Conservation (phyloP, 92 coral and sea anemone species). For the Zoanthus sansibaricus region DNA sequence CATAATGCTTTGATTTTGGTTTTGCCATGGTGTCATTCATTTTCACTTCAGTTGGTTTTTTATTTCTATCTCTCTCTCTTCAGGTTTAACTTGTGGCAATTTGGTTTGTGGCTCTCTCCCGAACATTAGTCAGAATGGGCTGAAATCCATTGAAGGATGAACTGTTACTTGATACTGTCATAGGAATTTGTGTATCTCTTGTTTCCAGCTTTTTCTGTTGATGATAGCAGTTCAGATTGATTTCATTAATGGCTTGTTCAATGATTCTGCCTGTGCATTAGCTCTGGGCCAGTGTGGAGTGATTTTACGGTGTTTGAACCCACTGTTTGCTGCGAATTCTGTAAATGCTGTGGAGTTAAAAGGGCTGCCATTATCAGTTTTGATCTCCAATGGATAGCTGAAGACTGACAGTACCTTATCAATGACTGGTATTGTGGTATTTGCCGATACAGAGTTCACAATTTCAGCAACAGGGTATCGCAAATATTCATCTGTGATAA, state of each 20-base stretch:
- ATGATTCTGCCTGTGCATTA: neutral
- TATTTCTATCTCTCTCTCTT: too few relatives aligned
- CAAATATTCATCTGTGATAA: neutral
- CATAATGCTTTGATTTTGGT: too few relatives aligned
- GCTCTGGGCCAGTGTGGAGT: neutral
- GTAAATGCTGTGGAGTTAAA: too few relatives aligned
- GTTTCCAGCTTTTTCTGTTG: slow-evolving; percentile 1
- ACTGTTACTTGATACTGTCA: slow-evolving; percentile 16
- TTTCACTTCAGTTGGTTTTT: too few relatives aligned
- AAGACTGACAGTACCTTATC: too few relatives aligned
- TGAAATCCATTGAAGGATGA: neutral
- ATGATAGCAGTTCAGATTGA: neutral
- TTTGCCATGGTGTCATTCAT: too few relatives aligned
- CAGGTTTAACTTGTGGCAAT: too few relatives aligned
- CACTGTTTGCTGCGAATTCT: neutral
- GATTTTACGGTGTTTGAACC: neutral
- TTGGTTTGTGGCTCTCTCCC: too few relatives aligned
- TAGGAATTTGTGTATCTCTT: slow-evolving; percentile 15
- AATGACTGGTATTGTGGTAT: neutral
- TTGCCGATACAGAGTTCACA: neutral
- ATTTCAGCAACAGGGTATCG: too few relatives aligned
- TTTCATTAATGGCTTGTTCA: slow-evolving; percentile 1
- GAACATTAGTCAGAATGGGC: too few relatives aligned
- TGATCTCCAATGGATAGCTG: neutral
- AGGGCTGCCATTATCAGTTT: neutral